Base-by-base conservation (phyloP, 2,797 vertebrate species). In the Helostoma temminkii region DNA sequence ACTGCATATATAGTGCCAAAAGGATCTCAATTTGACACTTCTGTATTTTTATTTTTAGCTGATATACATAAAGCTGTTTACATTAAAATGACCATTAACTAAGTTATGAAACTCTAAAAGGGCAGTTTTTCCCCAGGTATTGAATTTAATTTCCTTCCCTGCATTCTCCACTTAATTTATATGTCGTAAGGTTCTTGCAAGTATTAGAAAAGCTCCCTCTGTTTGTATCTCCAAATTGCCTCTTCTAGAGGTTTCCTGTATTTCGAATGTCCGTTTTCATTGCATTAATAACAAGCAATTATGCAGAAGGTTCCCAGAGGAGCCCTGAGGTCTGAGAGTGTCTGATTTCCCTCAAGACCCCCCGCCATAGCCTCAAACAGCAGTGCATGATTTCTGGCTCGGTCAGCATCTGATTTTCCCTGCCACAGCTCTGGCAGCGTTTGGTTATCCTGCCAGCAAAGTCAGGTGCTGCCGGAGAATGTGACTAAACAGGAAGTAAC, bases 401-500 rank as follows among this genome's bases (percentile, higher is more conserved):
- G 4, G 78, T 61, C 73, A 66, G 77, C 71, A 32, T 67, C 71
- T 85, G 61, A 3, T 72, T 61, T 39, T 56, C 52, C 86, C 82
- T 80, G 74, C 71, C 42, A 62, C 71, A 63, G 81, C 84, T 88
- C 89, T 84, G 87, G 50, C 74, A 80, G 56, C 55, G 36, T 69
- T 89, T 89, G 82, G 53, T 78, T 87, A 89, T 88, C 89, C 91
- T 92, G 88, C 48, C 36, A 60, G 78, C 73, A 43, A 66, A 72
- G 78, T 86, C 89, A 89, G 87, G 83, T 91, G 89, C 69, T 77
- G 72, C 69, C 45, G 78, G 74, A 93, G 89, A 91, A 90, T 85
- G 88, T 77, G 80, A 85, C 86, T 68, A 88, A 91, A 90, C 91
- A 83, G 91, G 93, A 93, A 93, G 90, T 66, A 45, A 53, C 19